Evolutionary conservation across 2,113 vertebrate genomes (phyloP), one percentile per base, ranked within the genome.

Genomic region (Cardinalis cardinalis): DNA sequence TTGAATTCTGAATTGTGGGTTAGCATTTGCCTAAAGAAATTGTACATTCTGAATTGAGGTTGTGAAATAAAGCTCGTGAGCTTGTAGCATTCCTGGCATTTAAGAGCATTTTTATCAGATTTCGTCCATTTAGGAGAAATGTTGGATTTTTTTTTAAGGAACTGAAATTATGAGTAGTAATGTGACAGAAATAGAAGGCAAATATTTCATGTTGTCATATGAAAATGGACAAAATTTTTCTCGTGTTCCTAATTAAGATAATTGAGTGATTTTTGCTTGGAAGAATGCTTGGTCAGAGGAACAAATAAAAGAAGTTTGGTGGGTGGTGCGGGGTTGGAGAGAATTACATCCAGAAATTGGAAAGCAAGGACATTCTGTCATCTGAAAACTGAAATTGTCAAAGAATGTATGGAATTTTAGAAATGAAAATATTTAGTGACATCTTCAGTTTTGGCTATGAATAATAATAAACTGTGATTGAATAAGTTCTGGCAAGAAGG

Each of bases 341-440:
- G 38, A 69, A 89, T 92, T 84, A 76, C 87, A 46, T 55, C 38
- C 41, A 84, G 66, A 91, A 95, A 63, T 59, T 88, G 85, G 94
- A 94, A 93, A 80, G 69, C 60, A 36, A 5, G 1, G 51, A 36
- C 81, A 92, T 90, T 93, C 56, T 91, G 61, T 86, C 63, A 80
- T 84, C 78, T 79, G 66, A 63, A 94, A 86, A 65, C 52, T 88
- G 84, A 49, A 87, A 92, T 94, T 94, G 40, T 95, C 20, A 46
- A 93, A 92, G 79, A 94, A 94, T 72, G 38, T 76, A 32, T 84
- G 92, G 87, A 95, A 96, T 96, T 92, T 73, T 59, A 82, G 48
- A 89, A 94, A 88, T 82, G n/a, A 84, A 92, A 95, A 52, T 93
- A 86, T 84, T 80, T 76, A 64, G 48, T 92, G 71, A 95, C 73